phyloP scores from a whole-genome alignment of 2,797 vertebrate species.

The Decapterus maruadsi region DNA sequence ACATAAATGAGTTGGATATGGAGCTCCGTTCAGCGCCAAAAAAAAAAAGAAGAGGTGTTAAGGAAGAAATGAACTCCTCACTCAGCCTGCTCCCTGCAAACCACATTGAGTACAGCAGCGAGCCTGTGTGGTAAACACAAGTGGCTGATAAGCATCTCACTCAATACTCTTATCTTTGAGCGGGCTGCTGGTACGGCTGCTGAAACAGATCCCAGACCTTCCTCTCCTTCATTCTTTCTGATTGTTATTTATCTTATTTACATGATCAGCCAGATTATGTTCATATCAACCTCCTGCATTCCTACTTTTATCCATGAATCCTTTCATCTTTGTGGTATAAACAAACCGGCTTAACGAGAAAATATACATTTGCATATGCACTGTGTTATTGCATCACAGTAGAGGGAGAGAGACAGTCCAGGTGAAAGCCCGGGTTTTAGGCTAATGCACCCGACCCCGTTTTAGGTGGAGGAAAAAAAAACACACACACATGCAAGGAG shows the following conservation, averaged over 20 bases:
- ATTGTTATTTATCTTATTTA: not conserved
- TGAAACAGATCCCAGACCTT: not conserved
- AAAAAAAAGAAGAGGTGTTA: not conserved
- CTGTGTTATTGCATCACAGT: not conserved
- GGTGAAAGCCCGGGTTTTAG: constrained; percentile 32
- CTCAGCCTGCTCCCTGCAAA: constrained; percentile 1
- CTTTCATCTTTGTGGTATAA: not conserved
- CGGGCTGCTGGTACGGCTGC: constrained; percentile 1
- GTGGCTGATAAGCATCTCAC: constrained; percentile 40
- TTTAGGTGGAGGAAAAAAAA: constrained; percentile 12
- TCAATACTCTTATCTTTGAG: constrained; percentile 24
- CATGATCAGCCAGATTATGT: not conserved
- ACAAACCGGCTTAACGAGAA: not conserved
- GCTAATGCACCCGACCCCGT: constrained; percentile 44
- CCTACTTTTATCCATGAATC: not conserved
- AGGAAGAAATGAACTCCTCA: constrained; percentile 37
- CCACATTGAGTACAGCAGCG: constrained; percentile 22
- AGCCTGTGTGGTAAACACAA: constrained; percentile 34
- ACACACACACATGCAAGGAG: not conserved
- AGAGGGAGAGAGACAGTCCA: not conserved
- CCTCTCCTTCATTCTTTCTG: not conserved
- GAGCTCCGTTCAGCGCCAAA: not conserved
- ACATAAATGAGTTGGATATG: not conserved
- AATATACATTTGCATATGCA: not conserved
- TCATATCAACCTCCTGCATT: not conserved